Conservation (phyloP, 2,113 vertebrate genomes). For the Sus scrofa region DNA sequence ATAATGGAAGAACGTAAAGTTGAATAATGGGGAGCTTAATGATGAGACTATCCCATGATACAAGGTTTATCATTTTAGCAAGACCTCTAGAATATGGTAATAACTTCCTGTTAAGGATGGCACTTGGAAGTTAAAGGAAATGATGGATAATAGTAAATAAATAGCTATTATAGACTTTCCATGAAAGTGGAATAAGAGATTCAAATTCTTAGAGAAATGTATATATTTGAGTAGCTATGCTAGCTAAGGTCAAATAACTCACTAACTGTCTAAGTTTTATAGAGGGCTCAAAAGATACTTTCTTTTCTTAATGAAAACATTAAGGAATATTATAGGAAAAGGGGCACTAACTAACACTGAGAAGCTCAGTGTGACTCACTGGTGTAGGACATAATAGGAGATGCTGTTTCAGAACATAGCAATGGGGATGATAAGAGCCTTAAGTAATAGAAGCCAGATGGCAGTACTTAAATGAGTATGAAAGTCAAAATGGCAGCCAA, state of each 20-base stretch:
- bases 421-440: background rate
- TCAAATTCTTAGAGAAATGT: background rate
- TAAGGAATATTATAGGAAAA: background rate
- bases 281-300: background rate
- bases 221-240: background rate
- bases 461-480: background rate
- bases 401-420: background rate
- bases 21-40: background rate
- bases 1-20: background rate
- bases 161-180: background rate
- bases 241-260: background rate
- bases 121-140: background rate
- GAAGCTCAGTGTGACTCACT: background rate
- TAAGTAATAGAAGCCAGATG: background rate
- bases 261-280: background rate
- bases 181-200: background rate
- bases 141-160: background rate
- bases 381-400: background rate
- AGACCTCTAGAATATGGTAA: background rate
- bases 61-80: background rate
- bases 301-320: background rate
- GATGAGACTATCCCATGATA: background rate
- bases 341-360: background rate
- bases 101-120: background rate
- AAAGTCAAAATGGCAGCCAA: background rate